phyloP scores from a whole-genome alignment of 2,888 invertebrate species.

The Lycocerus yunnanus region DNA sequence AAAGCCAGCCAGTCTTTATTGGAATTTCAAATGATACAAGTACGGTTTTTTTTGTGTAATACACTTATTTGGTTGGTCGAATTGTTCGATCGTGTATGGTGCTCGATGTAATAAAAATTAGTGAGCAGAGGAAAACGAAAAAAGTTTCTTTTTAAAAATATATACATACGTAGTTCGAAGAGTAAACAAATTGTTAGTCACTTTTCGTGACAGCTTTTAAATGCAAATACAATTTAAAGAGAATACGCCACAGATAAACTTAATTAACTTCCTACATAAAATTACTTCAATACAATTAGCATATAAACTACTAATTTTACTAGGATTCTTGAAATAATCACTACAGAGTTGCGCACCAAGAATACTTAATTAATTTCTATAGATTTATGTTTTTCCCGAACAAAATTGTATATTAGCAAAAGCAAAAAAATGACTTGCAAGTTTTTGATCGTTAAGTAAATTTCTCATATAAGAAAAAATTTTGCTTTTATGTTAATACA shows the following conservation, averaged over 20 bases:
- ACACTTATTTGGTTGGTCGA: no score
- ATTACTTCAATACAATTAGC: constrained; percentile 3
- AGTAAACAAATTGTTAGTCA: constrained; percentile 1
- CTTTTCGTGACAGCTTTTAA: background rate
- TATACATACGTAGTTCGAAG: no score
- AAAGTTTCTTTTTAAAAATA: background rate
- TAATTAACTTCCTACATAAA: constrained; percentile 4
- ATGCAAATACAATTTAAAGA: constrained; percentile 3
- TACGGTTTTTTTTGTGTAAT: no score
- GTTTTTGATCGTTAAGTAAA: background rate
- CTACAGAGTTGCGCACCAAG: background rate
- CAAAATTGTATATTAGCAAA: background rate
- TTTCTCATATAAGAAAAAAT: background rate
- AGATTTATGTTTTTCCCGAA: background rate
- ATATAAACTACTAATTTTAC: constrained; percentile 3
- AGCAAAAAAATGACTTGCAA: background rate
- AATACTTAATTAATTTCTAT: constrained; percentile 1
- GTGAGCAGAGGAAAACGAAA: background rate
- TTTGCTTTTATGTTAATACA: background rate
- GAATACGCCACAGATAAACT: constrained; percentile 3
- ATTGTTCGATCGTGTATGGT: no score
- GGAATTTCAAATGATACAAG: no score
- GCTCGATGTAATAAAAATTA: background rate
- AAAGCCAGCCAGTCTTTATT: no score
- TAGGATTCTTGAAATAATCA: constrained; percentile 2